Base-by-base conservation (phyloP, 2,113 vertebrate genomes). In the Bufo bufo region DNA sequence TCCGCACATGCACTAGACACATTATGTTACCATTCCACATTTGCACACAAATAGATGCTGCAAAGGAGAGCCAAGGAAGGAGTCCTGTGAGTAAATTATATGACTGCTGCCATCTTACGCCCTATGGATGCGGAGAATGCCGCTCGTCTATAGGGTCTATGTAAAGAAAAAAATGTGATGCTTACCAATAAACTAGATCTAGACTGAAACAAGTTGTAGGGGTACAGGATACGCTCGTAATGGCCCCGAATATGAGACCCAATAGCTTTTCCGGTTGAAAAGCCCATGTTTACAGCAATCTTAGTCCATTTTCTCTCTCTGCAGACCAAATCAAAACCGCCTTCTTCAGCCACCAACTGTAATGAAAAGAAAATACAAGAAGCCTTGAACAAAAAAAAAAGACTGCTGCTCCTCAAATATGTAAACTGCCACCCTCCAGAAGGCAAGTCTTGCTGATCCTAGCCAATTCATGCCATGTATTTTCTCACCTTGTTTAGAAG, bases 301-400 rank as follows among this genome's bases (percentile, higher is more conserved):
- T 97, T 97, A 89, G 98, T 99, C 98, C 98, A 99, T 92, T 96
- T 96, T 90, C 98, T 95, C 23, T 99, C 98, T 90, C 94, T 97
- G 91, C 97, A 98, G 84, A 99, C 97, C 0, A 96, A 89, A 78
- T 99, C 97, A 91, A 99, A 99, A 23, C 98, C 98, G 61, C 98
- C 98, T 94, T 99, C 97, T 49, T 99, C 98, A 90, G 96, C 95
- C 87, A 99, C 98, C 89, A 99, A 94, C 98, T 99, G 91, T 33
- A 84, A 11, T 14, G 33, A 69, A 49, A 78, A 78, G 13, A 52
- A n/a, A 72, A 33, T 16, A 14, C 3, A 85, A 6, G n/a, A 14
- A 71, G 4, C 12, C 13, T 12, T 69, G 16, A 33, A 33, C 33
- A 33, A 33, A 33, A 33, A 33, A 33, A 52, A n/a, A 5, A 4